Conservation (phyloP, 2,113 vertebrate genomes). For the Epinephelus lanceolatus region DNA sequence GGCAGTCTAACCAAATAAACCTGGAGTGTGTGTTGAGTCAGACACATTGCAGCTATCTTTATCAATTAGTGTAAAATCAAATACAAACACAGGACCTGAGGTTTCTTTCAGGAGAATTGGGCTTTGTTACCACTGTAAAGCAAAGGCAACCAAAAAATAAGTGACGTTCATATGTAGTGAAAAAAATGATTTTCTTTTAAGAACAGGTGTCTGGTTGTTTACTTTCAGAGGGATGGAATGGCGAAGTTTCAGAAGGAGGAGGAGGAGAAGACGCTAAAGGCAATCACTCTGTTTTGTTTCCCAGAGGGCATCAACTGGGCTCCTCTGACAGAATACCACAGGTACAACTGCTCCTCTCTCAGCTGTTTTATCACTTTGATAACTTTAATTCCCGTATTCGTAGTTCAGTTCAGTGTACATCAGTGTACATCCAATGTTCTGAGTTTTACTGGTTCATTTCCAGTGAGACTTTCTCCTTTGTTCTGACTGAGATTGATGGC, state of each 20-base stretch:
- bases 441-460: conserved; percentile 8
- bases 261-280: conserved; percentile 91
- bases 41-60: not conserved
- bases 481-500: conserved; percentile 94
- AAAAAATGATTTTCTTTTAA: not conserved
- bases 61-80: not conserved
- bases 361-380: not conserved
- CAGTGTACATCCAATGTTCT: not conserved
- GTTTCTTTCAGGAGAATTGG: not conserved
- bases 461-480: conserved; percentile 98
- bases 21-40: not conserved
- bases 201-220: conserved; percentile 16
- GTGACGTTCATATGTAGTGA: not conserved
- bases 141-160: not conserved
- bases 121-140: not conserved
- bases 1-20: not conserved
- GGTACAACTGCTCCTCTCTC: conserved; percentile 78
- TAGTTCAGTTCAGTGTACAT: not conserved
- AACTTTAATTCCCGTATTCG: not conserved
- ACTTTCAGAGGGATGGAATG: conserved; percentile 89
- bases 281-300: conserved; percentile 96
- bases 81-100: not conserved
- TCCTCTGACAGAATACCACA: conserved; percentile 90
- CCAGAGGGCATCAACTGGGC: conserved; percentile 93
- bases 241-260: conserved; percentile 92